Base-by-base conservation (phyloP, 1,140 invertebrate genomes). In the Pectinophora gossypiella region DNA sequence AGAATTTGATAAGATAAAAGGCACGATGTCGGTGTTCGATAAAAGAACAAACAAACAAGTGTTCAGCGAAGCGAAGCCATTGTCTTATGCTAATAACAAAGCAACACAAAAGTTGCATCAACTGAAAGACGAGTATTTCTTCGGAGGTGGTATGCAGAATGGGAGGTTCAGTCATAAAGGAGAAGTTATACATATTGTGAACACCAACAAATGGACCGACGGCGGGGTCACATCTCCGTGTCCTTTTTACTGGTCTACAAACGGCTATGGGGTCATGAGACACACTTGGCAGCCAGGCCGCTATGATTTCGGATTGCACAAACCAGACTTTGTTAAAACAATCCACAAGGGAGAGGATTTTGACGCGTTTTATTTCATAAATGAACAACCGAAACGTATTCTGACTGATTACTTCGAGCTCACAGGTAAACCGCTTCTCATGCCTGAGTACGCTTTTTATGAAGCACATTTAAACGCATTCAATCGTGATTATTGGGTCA, bases 91-190 rank as follows among this genome's bases (percentile, higher is more conserved):
- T 9, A 47, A 74, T 40, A 36, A 49, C 13, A 48, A 54, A 53
- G 57, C 57, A 32, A 72, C 45, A 32, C 81, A 86, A 56, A 64
- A 51, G 9, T 56, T 80, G 27, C 19, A 52, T 38, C 76, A 85
- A 61, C 51, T 64, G 16, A 19, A 61, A 19, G 60, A 82, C 35
- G 83, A 86, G 52, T 73, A 72, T 59, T 86, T 76, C 57, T 86
- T 75, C 21, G 83, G 83, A 15, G 83, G 81, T 6, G 83, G 83
- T 20, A 83, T 82, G 77, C 83, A 86, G 63, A 86, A 86, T 54
- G 83, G 83, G 13, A 64, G 76, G 59, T 86, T 82, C 35, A 68
- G 66, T 19, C 83, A 86, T 49, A 86, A 86, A 63, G 73, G 72
- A 12, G 48, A 77, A 60, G 48, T 55, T n/a, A 86, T 85, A 48